Evolutionary conservation across 2,888 invertebrate species (phyloP), one percentile per base, ranked within the genome.

Genomic region (Brenthis daphne): DNA sequence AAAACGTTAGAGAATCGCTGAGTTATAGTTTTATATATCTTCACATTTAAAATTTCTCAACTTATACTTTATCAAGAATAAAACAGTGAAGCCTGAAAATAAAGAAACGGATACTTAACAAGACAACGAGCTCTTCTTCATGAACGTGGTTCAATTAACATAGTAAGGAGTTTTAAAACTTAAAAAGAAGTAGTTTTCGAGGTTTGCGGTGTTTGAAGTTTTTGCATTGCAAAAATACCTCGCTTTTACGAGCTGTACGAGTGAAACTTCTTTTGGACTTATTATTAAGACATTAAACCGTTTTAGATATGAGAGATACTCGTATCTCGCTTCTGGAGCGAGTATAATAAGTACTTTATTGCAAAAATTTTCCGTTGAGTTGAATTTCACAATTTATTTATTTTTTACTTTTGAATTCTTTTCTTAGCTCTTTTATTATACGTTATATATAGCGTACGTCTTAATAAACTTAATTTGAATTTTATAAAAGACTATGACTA

Each of bases 211-310:
- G 67, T 65, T 53, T 70, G 64, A 68, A 72, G 66, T 70, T 71
- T 65, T 70, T 70, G 65, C 65, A 68, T 67, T 69, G 69, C 67
- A 69, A 72, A 69, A 69, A 67, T 65, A 65, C 63, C 63, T 57
- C 58, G 57, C 56, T 69, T 61, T 70, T 68, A 64, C 55, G 65
- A 68, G 64, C 56, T 51, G 48, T 67, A 55, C 61, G 20, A 53
- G 53, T 54, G 57, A 64, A 66, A 68, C 56, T 70, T 66, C 70
- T 60, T 57, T 69, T 57, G 57, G 57, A 57, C 51, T 69, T 61
- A 69, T 72, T 65, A 72, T 65, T 67, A 67, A 64, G 67, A 57
- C 57, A 72, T 72, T 72, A 63, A 67, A 67, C 50, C 55, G 60
- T 55, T 67, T 13, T 48, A 43, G 54, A 67, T 60, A 48, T 55